Evolutionary conservation across 2,113 vertebrate species (phyloP).

Genomic region (Antigone vipio): DNA sequence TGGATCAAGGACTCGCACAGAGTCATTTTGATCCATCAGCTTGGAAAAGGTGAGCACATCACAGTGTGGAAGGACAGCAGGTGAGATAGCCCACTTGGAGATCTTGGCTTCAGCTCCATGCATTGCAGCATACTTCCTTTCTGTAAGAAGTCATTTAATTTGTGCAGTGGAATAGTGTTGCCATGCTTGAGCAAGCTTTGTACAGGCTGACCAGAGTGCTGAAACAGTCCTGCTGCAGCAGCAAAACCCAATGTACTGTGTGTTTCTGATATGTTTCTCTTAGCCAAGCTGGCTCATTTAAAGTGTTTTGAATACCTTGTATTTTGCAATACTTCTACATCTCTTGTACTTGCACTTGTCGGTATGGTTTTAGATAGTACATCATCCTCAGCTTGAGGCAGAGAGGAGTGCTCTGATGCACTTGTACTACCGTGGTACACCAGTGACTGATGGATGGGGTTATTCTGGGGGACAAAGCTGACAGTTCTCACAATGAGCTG

Average conservation of each 20-base stretch:
- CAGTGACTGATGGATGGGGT: background rate
- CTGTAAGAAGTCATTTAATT: background rate
- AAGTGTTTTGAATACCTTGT: background rate
- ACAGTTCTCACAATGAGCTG: background rate
- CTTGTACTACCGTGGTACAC: rapidly evolving
- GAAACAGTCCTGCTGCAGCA: background rate
- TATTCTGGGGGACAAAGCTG: background rate
- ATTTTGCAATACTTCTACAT: background rate
- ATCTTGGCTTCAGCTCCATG: background rate
- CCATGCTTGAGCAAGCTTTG: background rate
- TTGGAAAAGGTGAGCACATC: background rate
- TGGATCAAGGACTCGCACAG: background rate
- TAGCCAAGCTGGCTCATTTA: background rate
- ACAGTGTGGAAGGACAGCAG: background rate
- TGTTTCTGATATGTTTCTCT: background rate
- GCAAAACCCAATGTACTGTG: background rate
- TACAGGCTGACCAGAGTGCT: background rate
- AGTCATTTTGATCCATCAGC: background rate
- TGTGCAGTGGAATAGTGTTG: background rate
- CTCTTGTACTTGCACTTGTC: background rate
- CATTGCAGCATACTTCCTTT: background rate
- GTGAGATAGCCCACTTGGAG: background rate
- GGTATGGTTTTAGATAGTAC: background rate
- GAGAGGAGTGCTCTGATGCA: background rate
- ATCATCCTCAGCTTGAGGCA: background rate